Percentiles rank a stretch among this genome's conserved stretches.
Conservation (phyloP, 2,888 invertebrate genomes). For the Sycophila texana region DNA sequence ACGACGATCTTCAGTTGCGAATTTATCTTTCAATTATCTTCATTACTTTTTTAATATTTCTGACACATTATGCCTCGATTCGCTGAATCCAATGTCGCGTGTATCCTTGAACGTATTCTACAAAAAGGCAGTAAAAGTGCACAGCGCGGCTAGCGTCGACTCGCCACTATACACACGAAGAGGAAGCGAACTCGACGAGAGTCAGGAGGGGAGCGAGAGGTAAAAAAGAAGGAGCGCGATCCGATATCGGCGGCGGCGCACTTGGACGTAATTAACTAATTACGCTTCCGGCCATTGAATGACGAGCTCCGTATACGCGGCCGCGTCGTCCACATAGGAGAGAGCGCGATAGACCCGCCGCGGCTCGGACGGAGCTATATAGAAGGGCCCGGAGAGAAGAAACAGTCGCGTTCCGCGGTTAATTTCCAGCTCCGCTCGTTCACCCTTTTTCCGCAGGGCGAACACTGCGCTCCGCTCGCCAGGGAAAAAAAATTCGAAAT, state of each 20-base stretch:
- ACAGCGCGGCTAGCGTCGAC: neutral
- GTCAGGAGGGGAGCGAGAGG: neutral
- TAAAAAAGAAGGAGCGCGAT: constrained; percentile 21
- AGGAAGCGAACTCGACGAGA: constrained; percentile 6
- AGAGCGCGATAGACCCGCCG: too few species aligned
- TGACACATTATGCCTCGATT: too few species aligned
- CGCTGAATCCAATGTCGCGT: too few species aligned
- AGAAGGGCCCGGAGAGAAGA: constrained; percentile 39
- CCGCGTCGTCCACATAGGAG: too few species aligned
- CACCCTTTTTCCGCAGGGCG: constrained; percentile 33
- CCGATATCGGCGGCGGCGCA: constrained; percentile 36
- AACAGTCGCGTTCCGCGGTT: constrained; percentile 59
- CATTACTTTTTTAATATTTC: too few species aligned
- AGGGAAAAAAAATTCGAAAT: too few species aligned
- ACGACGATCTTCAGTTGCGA: too few species aligned
- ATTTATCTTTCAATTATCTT: too few species aligned
- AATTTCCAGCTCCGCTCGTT: constrained; percentile 57
- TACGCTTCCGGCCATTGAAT: constrained; percentile 70
- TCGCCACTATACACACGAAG: too few species aligned
- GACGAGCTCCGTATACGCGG: constrained; percentile 53
- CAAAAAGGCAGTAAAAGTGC: constrained; percentile 13
- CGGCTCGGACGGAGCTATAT: constrained; percentile 10
- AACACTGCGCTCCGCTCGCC: too few species aligned
- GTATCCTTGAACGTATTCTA: neutral
- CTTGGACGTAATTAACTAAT: constrained; percentile 68